Conservation (phyloP, 2,113 vertebrate species). For the Carollia perspicillata region DNA sequence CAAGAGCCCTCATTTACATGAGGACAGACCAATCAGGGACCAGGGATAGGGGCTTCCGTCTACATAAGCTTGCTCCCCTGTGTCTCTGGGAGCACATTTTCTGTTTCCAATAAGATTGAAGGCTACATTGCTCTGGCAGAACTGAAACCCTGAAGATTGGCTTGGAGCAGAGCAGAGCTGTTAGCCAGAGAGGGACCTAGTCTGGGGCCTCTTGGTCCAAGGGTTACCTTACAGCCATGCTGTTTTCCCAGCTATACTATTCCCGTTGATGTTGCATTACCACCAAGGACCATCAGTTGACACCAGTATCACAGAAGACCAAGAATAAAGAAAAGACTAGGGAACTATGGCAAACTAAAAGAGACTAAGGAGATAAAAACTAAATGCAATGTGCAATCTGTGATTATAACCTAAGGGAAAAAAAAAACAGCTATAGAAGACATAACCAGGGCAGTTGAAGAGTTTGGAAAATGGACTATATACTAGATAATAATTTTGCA, state of each 20-base stretch:
- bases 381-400: background rate
- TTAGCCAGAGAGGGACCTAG: background rate
- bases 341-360: background rate
- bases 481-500: background rate
- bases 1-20: background rate
- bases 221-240: background rate
- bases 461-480: background rate
- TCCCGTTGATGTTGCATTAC: background rate
- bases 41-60: no score
- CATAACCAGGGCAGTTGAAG: background rate
- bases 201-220: background rate
- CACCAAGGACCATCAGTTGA: background rate
- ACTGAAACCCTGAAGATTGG: background rate
- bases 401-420: background rate
- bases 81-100: background rate
- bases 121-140: background rate
- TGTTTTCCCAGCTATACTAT: background rate
- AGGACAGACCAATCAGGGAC: background rate
- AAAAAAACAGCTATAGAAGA: background rate
- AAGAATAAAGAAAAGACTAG: background rate
- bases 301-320: background rate
- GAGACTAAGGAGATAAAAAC: background rate
- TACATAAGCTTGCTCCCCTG: background rate
- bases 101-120: background rate
- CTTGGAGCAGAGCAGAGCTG: background rate